Base-by-base conservation (phyloP, 2,797 vertebrate species). In the Neoniphon sammara region DNA sequence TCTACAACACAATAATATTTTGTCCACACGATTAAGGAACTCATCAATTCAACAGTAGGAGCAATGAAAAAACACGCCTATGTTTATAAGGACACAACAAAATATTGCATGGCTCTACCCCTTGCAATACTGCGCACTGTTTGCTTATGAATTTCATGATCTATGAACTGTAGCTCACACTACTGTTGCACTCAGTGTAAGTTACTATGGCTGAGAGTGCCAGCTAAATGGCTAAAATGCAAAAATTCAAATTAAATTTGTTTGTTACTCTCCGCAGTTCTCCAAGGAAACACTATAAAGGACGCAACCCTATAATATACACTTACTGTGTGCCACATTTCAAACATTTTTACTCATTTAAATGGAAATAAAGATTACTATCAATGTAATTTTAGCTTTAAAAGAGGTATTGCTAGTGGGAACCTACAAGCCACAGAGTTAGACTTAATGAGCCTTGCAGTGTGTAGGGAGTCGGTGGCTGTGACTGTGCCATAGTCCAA, bases 361-460 rank as follows among this genome's bases (percentile, higher is more conserved):
- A 78, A 87, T 85, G 69, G 80, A 75, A 90, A 89, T 88, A 88
- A 85, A 88, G 73, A 85, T 80, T 63, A 83, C 79, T 68, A 86
- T 78, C 54, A 65, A 69, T 79, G 69, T 55, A 56, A 75, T 82
- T 91, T 86, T 77, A 68, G 52, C 47, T 60, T 63, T 50, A 69
- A 83, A 88, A 87, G 60, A 78, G 66, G 71, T 80, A 70, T 31
- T 69, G 73, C 73, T 74, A 20, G 61, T 61, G 62, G 81, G 66
- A 76, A 39, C 63, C 36, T 17, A 82, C 80, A 85, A 90, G 75
- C 53, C 66, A 77, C 64, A 83, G 68, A 83, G 85, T 88, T 85
- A 77, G 84, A 87, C 77, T 91, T 93, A 93, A 93, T 93, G 93
- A 87, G 65, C 83, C 92, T 87, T 90, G 82, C 55, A 83, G 77